These are phyloP conservation scores for Spodoptera exigua DNA, from an alignment of 2,888 invertebrate genomes.

Conservation along the genomic window DNA sequence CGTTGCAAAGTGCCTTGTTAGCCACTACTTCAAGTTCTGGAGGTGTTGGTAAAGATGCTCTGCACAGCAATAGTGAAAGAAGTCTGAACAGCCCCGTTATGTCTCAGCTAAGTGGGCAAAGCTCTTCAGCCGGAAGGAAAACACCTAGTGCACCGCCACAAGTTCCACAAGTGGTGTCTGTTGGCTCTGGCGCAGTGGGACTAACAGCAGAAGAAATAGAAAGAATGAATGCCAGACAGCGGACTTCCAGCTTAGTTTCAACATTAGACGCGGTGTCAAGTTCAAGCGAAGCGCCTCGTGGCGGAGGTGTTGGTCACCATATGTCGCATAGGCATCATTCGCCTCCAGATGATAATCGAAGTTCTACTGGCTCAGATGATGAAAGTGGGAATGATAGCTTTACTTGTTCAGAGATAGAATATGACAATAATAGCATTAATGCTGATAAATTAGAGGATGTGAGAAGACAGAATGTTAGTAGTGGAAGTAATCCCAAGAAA, in stretches of 20 bases:
- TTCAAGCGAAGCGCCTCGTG: slow-evolving; percentile 94
- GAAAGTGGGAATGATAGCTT: slow-evolving; percentile 99
- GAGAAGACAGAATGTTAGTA: slow-evolving; percentile 88
- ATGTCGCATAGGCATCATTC: slow-evolving; percentile 93
- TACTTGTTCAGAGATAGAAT: slow-evolving; percentile 99
- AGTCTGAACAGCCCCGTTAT: slow-evolving; percentile 97
- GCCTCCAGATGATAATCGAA: slow-evolving; percentile 92
- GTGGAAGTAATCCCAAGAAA: slow-evolving; percentile 88
- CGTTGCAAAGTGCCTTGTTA: slow-evolving; percentile 95
- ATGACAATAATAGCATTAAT: slow-evolving; percentile 96
- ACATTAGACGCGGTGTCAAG: slow-evolving; percentile 98
- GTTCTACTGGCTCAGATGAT: slow-evolving; percentile 94
- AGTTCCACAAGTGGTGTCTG: slow-evolving; percentile 91
- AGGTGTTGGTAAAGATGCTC: slow-evolving; percentile 95
- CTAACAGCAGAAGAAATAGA: slow-evolving; percentile 98
- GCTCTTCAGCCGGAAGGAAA: slow-evolving; percentile 94
- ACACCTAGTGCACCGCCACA: slow-evolving; percentile 91
- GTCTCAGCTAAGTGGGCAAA: slow-evolving; percentile 96
- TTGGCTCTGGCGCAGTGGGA: slow-evolving; percentile 93
- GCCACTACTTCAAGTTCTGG: slow-evolving; percentile 97
- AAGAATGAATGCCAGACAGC: slow-evolving; percentile 95
- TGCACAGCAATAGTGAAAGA: slow-evolving; percentile 97
- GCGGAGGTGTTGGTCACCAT: slow-evolving; percentile 91
- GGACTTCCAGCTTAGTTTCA: slow-evolving; percentile 96
- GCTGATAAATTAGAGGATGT: slow-evolving; percentile 93